Conservation (phyloP, 2,888 invertebrate genomes). For the Malthinus seriepunctatus region DNA sequence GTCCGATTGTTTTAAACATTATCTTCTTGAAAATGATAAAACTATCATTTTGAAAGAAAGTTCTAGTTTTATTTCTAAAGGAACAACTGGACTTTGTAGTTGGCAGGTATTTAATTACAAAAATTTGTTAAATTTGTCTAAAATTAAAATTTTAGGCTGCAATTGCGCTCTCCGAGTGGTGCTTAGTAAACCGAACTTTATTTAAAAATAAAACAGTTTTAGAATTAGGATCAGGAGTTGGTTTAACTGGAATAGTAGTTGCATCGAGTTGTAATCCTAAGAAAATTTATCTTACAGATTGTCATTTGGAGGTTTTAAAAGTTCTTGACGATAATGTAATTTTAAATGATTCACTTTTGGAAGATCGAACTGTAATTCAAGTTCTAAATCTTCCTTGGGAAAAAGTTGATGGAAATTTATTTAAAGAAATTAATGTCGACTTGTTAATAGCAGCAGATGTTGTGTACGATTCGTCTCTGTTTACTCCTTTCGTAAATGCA, state of each 20-base stretch:
- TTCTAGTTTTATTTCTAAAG: slow-evolving; percentile 71
- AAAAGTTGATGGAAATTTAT: slow-evolving; percentile 46
- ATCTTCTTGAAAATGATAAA: slow-evolving; percentile 54
- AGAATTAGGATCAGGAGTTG: slow-evolving; percentile 79
- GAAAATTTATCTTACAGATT: slow-evolving; percentile 68
- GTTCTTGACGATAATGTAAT: slow-evolving; percentile 65
- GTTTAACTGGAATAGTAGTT: slow-evolving; percentile 70
- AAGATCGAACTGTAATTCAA: slow-evolving; percentile 27
- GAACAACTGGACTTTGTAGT: slow-evolving; percentile 78
- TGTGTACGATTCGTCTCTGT: slow-evolving; percentile 62
- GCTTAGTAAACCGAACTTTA: slow-evolving; percentile 58
- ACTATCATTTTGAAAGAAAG: slow-evolving; percentile 70
- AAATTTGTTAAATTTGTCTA: not conserved
- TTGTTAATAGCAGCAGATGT: slow-evolving; percentile 64
- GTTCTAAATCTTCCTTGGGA: slow-evolving; percentile 59
- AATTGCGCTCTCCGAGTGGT: slow-evolving; percentile 72
- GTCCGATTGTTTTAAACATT: slow-evolving; percentile 66
- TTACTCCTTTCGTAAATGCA: slow-evolving; percentile 54
- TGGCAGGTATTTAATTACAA: slow-evolving; percentile 66
- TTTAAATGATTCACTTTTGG: slow-evolving; percentile 50
- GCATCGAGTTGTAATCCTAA: slow-evolving; percentile 60
- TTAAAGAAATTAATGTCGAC: slow-evolving; percentile 49
- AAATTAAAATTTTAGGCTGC: slow-evolving; percentile 62
- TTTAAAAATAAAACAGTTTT: slow-evolving; percentile 63
- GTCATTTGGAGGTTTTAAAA: slow-evolving; percentile 67